Evolutionary conservation across 2,113 vertebrate species (phyloP).

Genomic region (Limnothrissa miodon): DNA sequence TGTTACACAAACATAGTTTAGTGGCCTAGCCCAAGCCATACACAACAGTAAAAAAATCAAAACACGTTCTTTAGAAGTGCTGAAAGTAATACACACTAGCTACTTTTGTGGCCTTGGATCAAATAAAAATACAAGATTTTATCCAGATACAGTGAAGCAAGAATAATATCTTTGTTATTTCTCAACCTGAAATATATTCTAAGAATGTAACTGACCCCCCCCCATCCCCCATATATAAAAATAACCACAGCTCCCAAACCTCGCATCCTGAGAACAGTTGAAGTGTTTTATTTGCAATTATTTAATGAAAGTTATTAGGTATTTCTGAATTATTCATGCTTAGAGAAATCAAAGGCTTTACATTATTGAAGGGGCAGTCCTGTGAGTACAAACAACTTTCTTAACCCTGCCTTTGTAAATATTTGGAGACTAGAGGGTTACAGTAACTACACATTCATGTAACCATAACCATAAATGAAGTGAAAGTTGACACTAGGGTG

Average conservation of each 20-base stretch:
- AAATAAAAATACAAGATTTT: background rate
- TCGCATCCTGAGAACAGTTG: too few species aligned
- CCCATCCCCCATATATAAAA: too few species aligned
- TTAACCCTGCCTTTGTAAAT: conserved; percentile 4
- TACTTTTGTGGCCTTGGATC: too few species aligned
- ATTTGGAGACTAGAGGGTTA: conserved; percentile 1
- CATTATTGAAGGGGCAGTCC: background rate
- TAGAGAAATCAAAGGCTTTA: conserved; percentile 13
- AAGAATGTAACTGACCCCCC: conserved; percentile 11
- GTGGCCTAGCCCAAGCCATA: too few species aligned
- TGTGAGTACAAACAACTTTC: background rate
- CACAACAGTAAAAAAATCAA: too few species aligned
- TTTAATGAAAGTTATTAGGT: background rate
- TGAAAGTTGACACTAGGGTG: background rate
- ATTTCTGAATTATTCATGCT: conserved; percentile 14
- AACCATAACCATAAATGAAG: background rate
- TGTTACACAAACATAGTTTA: background rate
- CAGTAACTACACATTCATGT: background rate
- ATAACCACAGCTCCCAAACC: background rate
- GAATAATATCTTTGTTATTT: background rate
- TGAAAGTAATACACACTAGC: background rate
- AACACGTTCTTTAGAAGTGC: too few species aligned
- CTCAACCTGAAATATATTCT: background rate
- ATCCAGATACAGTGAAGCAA: background rate
- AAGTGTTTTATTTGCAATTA: too few species aligned